These are phyloP conservation scores for Loris lydekkerianus DNA, from an alignment of 2,797 vertebrate genomes.

Conservation along the genomic window DNA sequence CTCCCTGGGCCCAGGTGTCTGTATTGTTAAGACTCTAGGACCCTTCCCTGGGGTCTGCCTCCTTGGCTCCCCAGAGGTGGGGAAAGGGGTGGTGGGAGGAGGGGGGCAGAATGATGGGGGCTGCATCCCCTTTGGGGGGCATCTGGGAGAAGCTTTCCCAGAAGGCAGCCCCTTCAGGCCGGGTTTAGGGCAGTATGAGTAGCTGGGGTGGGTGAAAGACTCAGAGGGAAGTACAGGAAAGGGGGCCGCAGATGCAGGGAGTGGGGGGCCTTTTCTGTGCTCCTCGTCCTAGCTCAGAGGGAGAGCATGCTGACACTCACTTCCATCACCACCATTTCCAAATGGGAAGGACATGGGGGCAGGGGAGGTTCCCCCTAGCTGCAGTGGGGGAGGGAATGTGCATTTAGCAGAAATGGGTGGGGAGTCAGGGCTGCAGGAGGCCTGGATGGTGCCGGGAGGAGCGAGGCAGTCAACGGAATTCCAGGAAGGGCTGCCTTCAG, in stretches of 20 bases:
- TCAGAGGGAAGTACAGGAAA: neutral
- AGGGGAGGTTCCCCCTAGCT: too few species aligned
- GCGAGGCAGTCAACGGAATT: too few species aligned
- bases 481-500: neutral
- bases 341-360: rapidly evolving
- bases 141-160: neutral
- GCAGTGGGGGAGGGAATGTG: neutral
- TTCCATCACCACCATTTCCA: neutral
- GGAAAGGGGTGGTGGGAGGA: too few species aligned
- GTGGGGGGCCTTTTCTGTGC: neutral
- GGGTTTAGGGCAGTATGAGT: too few species aligned
- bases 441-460: neutral
- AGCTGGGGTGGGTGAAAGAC: neutral
- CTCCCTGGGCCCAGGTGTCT: neutral
- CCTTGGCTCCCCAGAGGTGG: rapidly evolving
- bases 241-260: neutral
- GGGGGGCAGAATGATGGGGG: neutral
- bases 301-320: rapidly evolving
- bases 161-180: rapidly evolving
- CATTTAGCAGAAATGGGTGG: neutral
- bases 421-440: neutral
- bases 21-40: too few species aligned
- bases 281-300: too few species aligned
- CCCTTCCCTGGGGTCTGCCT: neutral
- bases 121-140: neutral